Evolutionary conservation across 1,140 invertebrate species (phyloP).

Genomic region (Paracyclopina nana): DNA sequence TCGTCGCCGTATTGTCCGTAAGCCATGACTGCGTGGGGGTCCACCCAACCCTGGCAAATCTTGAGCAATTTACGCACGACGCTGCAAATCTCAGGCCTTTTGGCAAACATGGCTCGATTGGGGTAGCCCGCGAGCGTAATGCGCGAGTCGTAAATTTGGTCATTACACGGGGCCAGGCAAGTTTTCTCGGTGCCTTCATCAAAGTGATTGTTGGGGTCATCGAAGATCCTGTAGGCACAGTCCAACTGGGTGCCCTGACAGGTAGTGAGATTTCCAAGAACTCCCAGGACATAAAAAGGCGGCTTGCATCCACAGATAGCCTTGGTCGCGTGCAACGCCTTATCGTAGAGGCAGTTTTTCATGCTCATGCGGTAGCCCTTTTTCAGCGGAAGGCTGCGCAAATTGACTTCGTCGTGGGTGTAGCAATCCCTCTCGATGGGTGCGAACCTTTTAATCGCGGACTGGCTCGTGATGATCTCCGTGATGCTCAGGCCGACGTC

Average conservation of each 20-base stretch:
- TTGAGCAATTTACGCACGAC: conserved; percentile 9
- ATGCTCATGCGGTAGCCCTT: conserved; percentile 14
- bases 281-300: conserved; percentile 6
- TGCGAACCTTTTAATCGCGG: not conserved
- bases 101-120: not conserved
- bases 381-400: conserved; percentile 6
- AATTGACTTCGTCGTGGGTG: conserved; percentile 10
- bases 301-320: conserved; percentile 7
- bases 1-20: conserved; percentile 12
- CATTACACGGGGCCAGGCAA: conserved; percentile 9
- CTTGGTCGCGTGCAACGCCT: conserved; percentile 7
- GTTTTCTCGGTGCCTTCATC: not conserved
- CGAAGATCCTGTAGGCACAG: conserved; percentile 9
- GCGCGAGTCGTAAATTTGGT: conserved; percentile 4
- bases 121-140: conserved; percentile 5
- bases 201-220: not conserved
- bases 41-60: conserved; percentile 8
- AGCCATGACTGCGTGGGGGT: conserved; percentile 2
- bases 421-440: conserved; percentile 8
- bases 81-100: conserved; percentile 5
- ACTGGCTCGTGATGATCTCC: not conserved
- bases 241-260: not conserved
- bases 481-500: conserved; percentile 10
- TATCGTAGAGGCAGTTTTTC: conserved; percentile 14
- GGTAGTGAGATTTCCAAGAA: conserved; percentile 6